Conservation (phyloP, 2,113 vertebrate species). For the Capreolus pygargus region DNA sequence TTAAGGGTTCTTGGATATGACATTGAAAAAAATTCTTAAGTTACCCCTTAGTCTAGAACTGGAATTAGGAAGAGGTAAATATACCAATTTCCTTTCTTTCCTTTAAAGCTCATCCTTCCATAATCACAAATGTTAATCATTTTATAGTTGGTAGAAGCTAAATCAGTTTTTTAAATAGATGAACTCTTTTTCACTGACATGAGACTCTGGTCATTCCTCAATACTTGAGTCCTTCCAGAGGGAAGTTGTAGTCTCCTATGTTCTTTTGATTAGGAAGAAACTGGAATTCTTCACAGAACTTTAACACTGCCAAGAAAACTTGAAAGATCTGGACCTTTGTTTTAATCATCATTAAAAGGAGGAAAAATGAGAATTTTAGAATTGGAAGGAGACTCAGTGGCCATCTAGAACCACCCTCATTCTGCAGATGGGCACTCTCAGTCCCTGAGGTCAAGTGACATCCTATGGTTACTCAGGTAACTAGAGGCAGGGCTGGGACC, state of each 20-base stretch:
- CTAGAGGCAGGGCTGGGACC: neutral
- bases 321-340: neutral
- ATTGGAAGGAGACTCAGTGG: neutral
- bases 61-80: conserved; percentile 35
- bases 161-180: conserved; percentile 37
- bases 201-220: neutral
- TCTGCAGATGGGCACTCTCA: neutral
- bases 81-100: neutral
- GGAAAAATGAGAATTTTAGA: conserved; percentile 18
- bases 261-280: conserved; percentile 16
- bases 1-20: conserved; percentile 3
- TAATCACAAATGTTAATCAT: neutral
- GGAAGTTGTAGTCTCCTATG: neutral
- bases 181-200: neutral
- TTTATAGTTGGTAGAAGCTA: conserved; percentile 40
- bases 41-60: conserved; percentile 13
- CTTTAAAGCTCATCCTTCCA: neutral
- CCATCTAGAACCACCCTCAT: neutral
- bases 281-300: neutral
- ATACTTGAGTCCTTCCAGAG: neutral
- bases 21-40: conserved; percentile 4
- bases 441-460: neutral
- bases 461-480: neutral
- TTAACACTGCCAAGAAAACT: neutral
- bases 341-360: neutral